phyloP scores from a whole-genome alignment of 2,888 invertebrate genomes.

The Cordilura impudica region DNA sequence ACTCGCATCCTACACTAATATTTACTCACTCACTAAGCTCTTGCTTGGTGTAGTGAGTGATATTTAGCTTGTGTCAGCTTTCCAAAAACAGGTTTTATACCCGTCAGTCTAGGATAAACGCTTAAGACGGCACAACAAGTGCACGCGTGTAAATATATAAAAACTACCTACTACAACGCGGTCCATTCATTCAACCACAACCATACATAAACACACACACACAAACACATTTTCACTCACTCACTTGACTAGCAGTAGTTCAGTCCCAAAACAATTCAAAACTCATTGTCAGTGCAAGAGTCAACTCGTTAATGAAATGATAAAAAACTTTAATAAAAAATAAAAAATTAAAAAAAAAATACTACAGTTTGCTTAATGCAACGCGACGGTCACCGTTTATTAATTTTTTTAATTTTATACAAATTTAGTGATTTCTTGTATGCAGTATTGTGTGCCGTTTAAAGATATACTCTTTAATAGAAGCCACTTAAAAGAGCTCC shows the following conservation, averaged over 20 bases:
- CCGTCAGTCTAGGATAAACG: conserved; percentile 78
- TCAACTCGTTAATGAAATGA: not conserved
- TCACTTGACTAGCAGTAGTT: not conserved
- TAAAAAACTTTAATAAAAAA: not conserved
- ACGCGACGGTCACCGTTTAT: not conserved
- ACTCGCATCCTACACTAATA: not conserved
- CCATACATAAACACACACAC: not conserved
- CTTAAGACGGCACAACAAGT: conserved; percentile 78
- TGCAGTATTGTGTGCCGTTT: not conserved
- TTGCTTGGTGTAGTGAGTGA: conserved; percentile 39
- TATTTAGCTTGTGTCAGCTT: conserved; percentile 66
- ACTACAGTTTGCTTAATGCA: not conserved
- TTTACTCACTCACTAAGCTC: conserved; percentile 42
- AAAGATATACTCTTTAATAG: no score
- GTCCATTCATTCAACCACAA: conserved; percentile 25
- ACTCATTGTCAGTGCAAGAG: not conserved
- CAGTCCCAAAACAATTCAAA: not conserved
- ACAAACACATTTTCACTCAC: conserved; percentile 16
- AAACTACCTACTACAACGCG: conserved; percentile 44
- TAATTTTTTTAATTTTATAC: not conserved
- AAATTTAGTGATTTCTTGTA: not conserved
- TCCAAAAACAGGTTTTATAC: conserved; percentile 72
- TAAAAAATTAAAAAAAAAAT: not conserved
- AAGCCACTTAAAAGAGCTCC: no score
- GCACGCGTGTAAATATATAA: conserved; percentile 72